Evolutionary conservation across 2,113 vertebrate species (phyloP), one percentile per base, ranked within the genome.

Genomic region (Gambusia holbrooki): DNA sequence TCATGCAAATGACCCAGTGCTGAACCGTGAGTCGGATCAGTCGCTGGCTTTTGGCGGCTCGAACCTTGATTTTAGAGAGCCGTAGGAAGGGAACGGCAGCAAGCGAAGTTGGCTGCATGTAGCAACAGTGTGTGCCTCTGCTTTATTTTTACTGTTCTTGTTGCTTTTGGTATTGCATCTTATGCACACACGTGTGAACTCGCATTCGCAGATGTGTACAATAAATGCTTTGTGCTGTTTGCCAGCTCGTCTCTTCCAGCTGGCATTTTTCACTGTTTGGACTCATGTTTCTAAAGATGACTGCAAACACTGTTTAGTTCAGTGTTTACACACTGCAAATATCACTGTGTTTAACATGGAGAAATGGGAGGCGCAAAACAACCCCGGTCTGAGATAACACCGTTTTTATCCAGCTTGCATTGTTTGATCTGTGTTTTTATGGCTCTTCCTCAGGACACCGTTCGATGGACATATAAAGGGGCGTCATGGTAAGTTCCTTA

Each of bases 391-490:
- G n/a, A 60, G 30, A 13, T 58, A 30, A 68, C 33, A 33, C 11
- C 25, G 9, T 19, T 1, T 60, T 28, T 29, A 4, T 13, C 19
- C n/a, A 10, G 29, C 64, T 19, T 84, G n/a, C 29, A 54, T 3
- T 66, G 42, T 73, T 74, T 80, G 29, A 74, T 76, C 7, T 33
- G 58, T 64, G 5, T 2, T 37, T 64, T 66, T 82, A 28, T 74
- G 66, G 30, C 71, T 75, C 62, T 69, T 71, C 67, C 14, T 15
- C 85, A 95, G 95, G 93, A 95, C 37, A 93, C 93, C 0, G 90
- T 94, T 22, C 92, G 94, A n/a, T 95, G 95, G 95, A 93, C 94
- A 0, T 92, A 94, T 87, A 94, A 92, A 81, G 95, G 95, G 73
- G 87, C 87, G 1, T 58, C 69, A 32, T 95, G 94, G 94, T 95